Conservation (phyloP, 2,113 vertebrate species). For the Rostratula benghalensis region DNA sequence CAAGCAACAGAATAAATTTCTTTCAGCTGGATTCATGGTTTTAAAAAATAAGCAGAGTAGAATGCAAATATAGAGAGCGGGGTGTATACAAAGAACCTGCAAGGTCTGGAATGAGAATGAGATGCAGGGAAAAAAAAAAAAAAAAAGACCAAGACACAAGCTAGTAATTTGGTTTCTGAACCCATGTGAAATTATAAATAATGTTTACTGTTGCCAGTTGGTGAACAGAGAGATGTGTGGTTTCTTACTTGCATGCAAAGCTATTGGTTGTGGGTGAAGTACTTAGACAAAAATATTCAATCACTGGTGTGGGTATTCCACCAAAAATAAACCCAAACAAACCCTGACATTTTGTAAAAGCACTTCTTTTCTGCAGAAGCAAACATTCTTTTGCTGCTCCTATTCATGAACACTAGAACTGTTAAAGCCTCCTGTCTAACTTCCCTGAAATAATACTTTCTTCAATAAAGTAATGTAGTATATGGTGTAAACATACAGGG, state of each 20-base stretch:
- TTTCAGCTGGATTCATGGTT: not conserved
- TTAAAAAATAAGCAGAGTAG: not conserved
- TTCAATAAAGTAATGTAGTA: not conserved
- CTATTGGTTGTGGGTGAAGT: slow-evolving; percentile 13
- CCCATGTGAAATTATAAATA: slow-evolving; percentile 22
- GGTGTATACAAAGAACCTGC: not conserved
- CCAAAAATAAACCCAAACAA: slow-evolving; percentile 59
- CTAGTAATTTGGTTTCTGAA: slow-evolving; percentile 49
- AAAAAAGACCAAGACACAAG: not conserved
- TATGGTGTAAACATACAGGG: not conserved
- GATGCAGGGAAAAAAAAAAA: not conserved
- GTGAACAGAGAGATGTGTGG: slow-evolving; percentile 26
- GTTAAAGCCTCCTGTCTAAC: not conserved
- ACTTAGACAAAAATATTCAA: slow-evolving; percentile 42
- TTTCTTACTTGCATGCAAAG: slow-evolving; percentile 45
- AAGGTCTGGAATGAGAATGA: not conserved
- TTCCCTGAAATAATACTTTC: not conserved
- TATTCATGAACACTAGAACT: not conserved
- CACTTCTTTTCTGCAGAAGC: not conserved
- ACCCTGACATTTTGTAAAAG: not conserved
- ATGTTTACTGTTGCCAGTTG: slow-evolving; percentile 46
- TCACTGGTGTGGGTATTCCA: slow-evolving; percentile 1
- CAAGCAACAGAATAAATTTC: not conserved
- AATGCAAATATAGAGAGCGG: not conserved
- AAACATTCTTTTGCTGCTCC: not conserved